These are phyloP conservation scores for Smutsia temminckii DNA, from an alignment of 2,797 vertebrate species.

Conservation along the genomic window DNA sequence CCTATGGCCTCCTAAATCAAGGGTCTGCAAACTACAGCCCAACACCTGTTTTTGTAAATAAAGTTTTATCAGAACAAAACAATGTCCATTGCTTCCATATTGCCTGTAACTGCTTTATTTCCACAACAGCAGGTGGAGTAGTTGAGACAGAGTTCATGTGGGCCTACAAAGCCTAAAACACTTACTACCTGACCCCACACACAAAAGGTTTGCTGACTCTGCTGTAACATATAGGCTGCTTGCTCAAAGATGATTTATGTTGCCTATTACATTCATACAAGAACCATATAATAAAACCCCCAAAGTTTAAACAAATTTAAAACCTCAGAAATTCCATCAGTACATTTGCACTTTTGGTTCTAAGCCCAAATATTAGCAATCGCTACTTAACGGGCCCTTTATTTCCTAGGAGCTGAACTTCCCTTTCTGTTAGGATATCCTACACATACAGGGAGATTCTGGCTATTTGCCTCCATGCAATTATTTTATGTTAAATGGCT, in stretches of 20 bases:
- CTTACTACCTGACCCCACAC: fast-evolving
- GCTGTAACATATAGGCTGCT: fast-evolving
- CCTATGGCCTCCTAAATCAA: fast-evolving
- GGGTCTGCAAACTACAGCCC: no score
- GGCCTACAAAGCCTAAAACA: no score
- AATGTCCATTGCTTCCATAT: fast-evolving
- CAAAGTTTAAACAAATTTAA: neutral
- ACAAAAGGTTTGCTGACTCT: neutral
- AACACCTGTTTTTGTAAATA: neutral
- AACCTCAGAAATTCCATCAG: neutral
- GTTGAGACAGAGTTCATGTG: fast-evolving
- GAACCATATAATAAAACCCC: neutral
- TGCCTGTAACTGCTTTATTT: no score
- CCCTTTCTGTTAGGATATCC: fast-evolving
- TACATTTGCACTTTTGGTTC: no score
- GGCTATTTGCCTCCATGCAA: neutral
- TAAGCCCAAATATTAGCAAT: neutral
- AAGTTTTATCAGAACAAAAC: neutral
- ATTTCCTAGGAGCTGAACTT: neutral
- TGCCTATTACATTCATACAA: neutral
- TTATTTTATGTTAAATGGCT: neutral
- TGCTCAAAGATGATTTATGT: fast-evolving
- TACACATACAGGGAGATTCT: fast-evolving
- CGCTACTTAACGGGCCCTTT: neutral
- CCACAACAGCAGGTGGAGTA: fast-evolving